Conservation (phyloP, 2,888 invertebrate species). For the Eilema griseolum region DNA sequence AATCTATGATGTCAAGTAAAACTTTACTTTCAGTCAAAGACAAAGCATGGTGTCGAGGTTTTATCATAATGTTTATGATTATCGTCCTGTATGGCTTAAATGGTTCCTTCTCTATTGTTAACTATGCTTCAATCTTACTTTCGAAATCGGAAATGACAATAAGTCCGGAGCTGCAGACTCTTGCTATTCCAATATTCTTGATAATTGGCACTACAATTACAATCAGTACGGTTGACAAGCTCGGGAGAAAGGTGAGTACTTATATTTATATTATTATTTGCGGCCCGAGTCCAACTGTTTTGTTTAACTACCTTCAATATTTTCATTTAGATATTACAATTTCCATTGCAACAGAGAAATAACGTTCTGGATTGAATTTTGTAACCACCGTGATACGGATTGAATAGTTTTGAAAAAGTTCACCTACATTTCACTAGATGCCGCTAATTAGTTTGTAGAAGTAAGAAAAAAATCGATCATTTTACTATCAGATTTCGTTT, state of each 20-base stretch:
- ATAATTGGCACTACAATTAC: slow-evolving; percentile 54
- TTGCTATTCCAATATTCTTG: slow-evolving; percentile 62
- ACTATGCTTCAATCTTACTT: slow-evolving; percentile 60
- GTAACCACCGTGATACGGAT: too few species aligned
- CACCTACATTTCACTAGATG: too few species aligned
- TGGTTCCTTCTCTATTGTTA: slow-evolving; percentile 58
- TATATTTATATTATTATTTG: background rate
- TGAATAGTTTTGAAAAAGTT: too few species aligned
- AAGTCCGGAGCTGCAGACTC: slow-evolving; percentile 56
- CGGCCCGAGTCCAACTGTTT: too few species aligned
- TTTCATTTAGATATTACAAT: too few species aligned
- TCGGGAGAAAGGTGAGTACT: slow-evolving; percentile 53
- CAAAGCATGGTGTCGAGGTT: slow-evolving; percentile 60
- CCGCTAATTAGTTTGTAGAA: too few species aligned
- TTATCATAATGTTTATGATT: slow-evolving; percentile 50
- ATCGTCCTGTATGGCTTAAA: slow-evolving; percentile 53
- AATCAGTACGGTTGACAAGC: slow-evolving; percentile 51
- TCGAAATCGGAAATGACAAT: slow-evolving; percentile 52
- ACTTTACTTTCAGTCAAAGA: slow-evolving; percentile 58
- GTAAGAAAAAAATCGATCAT: too few species aligned
- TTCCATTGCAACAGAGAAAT: too few species aligned
- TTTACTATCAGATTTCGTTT: too few species aligned
- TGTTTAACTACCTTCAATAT: too few species aligned
- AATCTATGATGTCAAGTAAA: background rate
- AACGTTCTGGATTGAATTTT: too few species aligned